A percentile compares a stretch with the other conserved stretches of the same genome.
phyloP scores from a whole-genome alignment of 92 coral and sea anemone genomes.

The Epizoanthus ramosus region DNA sequence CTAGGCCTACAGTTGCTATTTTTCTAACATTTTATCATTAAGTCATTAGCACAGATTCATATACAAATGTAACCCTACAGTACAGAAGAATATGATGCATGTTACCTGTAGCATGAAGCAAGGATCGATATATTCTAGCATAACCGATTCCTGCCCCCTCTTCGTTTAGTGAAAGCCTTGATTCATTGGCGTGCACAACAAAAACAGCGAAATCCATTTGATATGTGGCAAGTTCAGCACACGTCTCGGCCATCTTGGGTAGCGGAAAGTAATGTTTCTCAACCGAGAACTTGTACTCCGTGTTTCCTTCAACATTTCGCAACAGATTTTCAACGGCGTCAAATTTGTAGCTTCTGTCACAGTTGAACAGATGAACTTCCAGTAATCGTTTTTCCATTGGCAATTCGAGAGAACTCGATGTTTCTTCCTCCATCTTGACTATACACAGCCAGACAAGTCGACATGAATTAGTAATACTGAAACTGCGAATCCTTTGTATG shows the following conservation, averaged over 20 bases:
- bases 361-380: too few species aligned
- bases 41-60: neutral
- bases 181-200: slow-evolving; percentile 69
- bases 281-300: neutral
- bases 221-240: neutral
- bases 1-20: too few species aligned
- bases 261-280: slow-evolving; percentile 18
- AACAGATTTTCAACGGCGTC: too few species aligned
- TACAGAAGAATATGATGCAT: neutral
- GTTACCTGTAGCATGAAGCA: slow-evolving; percentile 45
- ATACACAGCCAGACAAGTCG: too few species aligned
- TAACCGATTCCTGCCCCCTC: slow-evolving; percentile 66
- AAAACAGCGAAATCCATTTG: slow-evolving; percentile 61
- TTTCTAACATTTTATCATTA: too few species aligned
- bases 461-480: too few species aligned
- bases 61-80: neutral
- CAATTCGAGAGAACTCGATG: too few species aligned
- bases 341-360: too few species aligned
- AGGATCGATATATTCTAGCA: slow-evolving; percentile 49
- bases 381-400: too few species aligned
- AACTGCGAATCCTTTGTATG: too few species aligned
- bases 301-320: too few species aligned
- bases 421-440: too few species aligned
- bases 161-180: slow-evolving; percentile 63
- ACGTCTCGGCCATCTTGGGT: slow-evolving; percentile 39